Evolutionary conservation across 2,888 invertebrate species (phyloP), one percentile per base, ranked within the genome.

Genomic region (Sarcophaga rosellei): DNA sequence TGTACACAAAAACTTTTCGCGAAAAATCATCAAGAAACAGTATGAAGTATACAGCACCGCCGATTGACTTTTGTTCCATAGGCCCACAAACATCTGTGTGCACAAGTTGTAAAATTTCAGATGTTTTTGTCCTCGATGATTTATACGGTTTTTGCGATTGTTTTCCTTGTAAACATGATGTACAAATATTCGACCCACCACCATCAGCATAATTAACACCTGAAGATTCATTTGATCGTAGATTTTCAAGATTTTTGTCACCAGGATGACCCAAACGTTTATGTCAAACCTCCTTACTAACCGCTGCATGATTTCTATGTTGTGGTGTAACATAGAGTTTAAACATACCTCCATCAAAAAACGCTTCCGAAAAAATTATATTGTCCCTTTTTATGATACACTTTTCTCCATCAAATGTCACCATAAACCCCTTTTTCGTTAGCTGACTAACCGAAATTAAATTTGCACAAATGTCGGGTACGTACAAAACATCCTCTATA

Each of bases 21-120:
- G 81, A 81, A 59, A 47, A 68, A 57, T 80, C 70, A 69, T 70
- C 79, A 62, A 79, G n/a, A 62, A 79, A 79, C 15, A 66, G 12
- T 53, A 75, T 3, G 62, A 53, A 65, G 15, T 76, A 76, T 45
- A 6, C 53, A 20, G 45, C 25, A 57, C 76, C 76, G 1, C 65
- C 74, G 11, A 75, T 73, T 3, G 73, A 73, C 23, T 61, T 59
- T 12, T 23, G 17, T 44, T 73, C 62, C 59, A 73, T 73, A 3
- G 12, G 59, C 3, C 72, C 72, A 72, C 72, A 72, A 23, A 73
- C 62, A 17, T 73, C 53, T 12, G 47, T 72, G 44, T 72, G 72
- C 10, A 66, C 45, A n/a, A 45, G 12, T 23, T 66, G 35, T n/a
- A 61, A 20, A 61, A 61, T 61, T 8, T 20, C 61, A 61, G 61